Conservation (phyloP, 2,797 vertebrate genomes). For the Sebastes dallii region DNA sequence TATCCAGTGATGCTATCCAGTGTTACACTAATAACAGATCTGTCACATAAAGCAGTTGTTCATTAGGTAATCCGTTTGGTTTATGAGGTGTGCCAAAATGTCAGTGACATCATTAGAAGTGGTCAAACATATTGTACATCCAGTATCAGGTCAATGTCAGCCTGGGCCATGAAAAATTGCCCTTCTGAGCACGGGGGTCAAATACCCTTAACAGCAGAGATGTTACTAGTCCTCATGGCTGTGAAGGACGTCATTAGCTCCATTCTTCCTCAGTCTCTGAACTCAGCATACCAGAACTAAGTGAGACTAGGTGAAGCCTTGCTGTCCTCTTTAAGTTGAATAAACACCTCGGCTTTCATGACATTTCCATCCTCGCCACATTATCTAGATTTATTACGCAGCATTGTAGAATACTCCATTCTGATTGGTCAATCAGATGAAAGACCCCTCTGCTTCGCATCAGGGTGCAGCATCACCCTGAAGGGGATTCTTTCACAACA, state of each 20-base stretch:
- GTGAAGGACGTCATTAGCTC: constrained; percentile 10
- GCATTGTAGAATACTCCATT: no score
- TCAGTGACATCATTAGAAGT: not conserved
- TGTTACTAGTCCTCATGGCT: not conserved
- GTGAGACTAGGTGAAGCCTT: not conserved
- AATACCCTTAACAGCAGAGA: constrained; percentile 11
- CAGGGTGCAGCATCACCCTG: no score
- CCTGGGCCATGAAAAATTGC: not conserved
- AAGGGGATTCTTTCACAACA: no score
- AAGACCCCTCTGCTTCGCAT: no score
- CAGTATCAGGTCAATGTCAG: constrained; percentile 1
- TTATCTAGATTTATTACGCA: not conserved
- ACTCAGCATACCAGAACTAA: not conserved
- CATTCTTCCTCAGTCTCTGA: not conserved
- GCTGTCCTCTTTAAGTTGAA: not conserved
- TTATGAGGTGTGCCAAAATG: not conserved
- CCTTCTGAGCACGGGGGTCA: not conserved
- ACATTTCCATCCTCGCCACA: not conserved
- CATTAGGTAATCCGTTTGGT: constrained; percentile 11
- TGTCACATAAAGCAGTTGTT: not conserved
- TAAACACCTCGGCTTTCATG: not conserved
- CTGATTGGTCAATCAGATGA: no score
- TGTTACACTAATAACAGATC: constrained; percentile 4
- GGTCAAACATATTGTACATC: not conserved
- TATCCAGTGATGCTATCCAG: constrained; percentile 22